These are phyloP conservation scores for Ips typographus DNA, from an alignment of 1,140 invertebrate species.

Conservation along the genomic window DNA sequence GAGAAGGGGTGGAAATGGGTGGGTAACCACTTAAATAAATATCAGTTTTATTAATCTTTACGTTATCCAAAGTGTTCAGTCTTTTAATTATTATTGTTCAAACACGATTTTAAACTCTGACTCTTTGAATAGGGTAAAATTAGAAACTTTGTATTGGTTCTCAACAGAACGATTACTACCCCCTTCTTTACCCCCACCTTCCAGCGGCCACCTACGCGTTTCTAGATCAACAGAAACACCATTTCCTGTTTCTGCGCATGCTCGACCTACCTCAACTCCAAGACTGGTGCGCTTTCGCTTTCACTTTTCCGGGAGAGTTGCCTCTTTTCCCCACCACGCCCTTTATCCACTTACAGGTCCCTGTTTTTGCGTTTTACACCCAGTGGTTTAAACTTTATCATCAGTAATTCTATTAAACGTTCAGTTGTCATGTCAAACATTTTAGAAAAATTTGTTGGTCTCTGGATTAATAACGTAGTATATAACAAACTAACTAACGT, in stretches of 20 bases:
- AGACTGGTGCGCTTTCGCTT: slow-evolving; percentile 41
- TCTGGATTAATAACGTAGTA: too few species aligned
- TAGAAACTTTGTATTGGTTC: too few species aligned
- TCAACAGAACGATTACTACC: slow-evolving; percentile 13
- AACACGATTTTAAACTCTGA: too few species aligned
- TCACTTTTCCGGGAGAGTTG: slow-evolving; percentile 28
- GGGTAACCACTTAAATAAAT: too few species aligned
- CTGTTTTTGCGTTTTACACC: neutral
- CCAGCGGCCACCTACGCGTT: neutral
- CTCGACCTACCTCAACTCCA: slow-evolving; percentile 44
- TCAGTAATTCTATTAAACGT: neutral
- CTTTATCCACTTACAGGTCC: neutral
- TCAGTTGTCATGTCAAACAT: neutral
- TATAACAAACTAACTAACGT: too few species aligned
- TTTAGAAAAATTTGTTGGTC: too few species aligned
- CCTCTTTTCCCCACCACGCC: neutral
- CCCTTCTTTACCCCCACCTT: neutral
- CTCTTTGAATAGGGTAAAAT: too few species aligned
- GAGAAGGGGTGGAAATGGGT: too few species aligned
- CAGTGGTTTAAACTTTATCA: neutral
- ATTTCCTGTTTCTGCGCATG: slow-evolving; percentile 32
- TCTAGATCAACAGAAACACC: slow-evolving; percentile 1
- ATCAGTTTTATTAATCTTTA: too few species aligned
- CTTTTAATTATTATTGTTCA: too few species aligned
- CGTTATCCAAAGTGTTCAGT: too few species aligned